Evolutionary conservation across 2,797 vertebrate genomes (phyloP).

Genomic region (Natrix natrix): DNA sequence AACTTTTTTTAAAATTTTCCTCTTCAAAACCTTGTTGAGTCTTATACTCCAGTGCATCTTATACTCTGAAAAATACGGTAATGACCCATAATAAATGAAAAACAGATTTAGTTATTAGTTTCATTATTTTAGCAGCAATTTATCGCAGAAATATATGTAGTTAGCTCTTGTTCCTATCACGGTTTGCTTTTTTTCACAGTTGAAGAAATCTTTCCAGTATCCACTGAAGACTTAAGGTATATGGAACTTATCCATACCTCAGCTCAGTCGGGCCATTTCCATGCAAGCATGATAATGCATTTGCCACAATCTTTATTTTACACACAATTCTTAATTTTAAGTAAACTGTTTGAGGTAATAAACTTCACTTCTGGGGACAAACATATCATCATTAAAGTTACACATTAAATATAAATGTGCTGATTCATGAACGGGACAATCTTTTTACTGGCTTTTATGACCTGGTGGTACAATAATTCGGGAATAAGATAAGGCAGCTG

Average conservation of each 20-base stretch:
- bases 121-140: not conserved
- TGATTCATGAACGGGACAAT: not conserved
- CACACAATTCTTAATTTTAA: not conserved
- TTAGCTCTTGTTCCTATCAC: not conserved
- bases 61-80: not conserved
- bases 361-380: not conserved
- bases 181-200: not conserved
- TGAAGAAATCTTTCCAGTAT: no score
- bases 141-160: not conserved
- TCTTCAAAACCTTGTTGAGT: no score
- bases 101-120: not conserved
- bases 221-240: not conserved
- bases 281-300: not conserved
- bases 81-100: not conserved
- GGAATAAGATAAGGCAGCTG: not conserved
- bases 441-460: not conserved
- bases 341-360: not conserved
- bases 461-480: not conserved
- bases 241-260: not conserved
- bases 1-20: no score
- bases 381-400: not conserved
- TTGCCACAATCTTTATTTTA: not conserved
- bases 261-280: not conserved
- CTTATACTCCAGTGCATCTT: no score
- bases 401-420: not conserved